Base-by-base conservation (phyloP, 2,797 vertebrate species). In the Myotis pilosus region DNA sequence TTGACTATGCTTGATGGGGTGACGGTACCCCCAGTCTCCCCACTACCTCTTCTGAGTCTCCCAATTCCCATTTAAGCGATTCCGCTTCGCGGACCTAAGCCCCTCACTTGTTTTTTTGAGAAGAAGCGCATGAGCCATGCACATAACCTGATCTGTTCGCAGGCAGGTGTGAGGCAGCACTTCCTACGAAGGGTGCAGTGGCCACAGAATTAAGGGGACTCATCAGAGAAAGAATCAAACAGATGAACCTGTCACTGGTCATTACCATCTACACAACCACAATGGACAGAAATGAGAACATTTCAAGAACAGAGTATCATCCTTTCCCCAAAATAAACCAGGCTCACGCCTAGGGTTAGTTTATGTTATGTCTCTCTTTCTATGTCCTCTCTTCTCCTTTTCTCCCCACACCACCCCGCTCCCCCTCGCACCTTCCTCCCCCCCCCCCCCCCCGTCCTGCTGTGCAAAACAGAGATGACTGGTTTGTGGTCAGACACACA, bases 401-500 rank as follows among this genome's bases (percentile, higher is more conserved):
- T 36, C 28, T 19, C 5, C 25, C 41, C 47, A 47, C 47, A 47
- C 44, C 10, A 12, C 12, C 13, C 4, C 30, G 76, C 41, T 3
- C 23, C 23, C 44, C 25, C 11, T 0, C 0, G 0, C 2, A 28
- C 5, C 10, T 4, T 5, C 4, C 57, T 6, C 3, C 10, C 23
- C 25, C 5, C 1, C 1, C 11, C 47, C 4, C 25, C 5, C 1
- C 1, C 11, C 47, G 1, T 2, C 17, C 38, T 36, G 2, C 8
- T 76, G 28, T 64, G 4, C 49, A 85, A 85, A 88, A 84, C 12
- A 78, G 36, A 78, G 23, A 44, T 12, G 30, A 55, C 20, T 19
- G 3, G 41, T 51, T 84, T 33, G 17, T 36, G 4, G 11, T 66
- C 11, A 89, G 49, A 25, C 20, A 38, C 1, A 11, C 44, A 2